Percentiles rank a stretch among this genome's conserved stretches.
These are phyloP conservation scores for Drosophila anomelani DNA, from an alignment of 2,888 invertebrate species.

Conservation along the genomic window DNA sequence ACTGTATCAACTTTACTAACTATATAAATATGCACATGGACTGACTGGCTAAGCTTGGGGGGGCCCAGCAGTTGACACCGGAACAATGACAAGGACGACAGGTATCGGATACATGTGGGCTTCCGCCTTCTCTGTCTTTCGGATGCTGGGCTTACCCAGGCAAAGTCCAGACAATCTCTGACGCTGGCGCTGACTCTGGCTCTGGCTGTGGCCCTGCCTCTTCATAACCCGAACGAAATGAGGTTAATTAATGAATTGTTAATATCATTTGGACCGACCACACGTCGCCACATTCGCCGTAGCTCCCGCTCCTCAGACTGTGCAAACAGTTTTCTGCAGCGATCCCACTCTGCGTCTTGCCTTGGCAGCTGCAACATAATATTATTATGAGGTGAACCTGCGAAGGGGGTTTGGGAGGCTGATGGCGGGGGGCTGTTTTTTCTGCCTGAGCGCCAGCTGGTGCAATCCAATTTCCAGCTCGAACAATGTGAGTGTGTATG, in stretches of 20 bases:
- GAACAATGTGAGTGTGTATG: slow-evolving; percentile 56
- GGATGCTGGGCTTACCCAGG: slow-evolving; percentile 41
- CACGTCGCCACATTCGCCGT: slow-evolving; percentile 70
- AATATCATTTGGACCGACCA: slow-evolving; percentile 78
- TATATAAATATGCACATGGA: slow-evolving; percentile 72
- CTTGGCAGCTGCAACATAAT: slow-evolving; percentile 78
- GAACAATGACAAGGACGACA: slow-evolving; percentile 68
- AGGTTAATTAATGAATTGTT: slow-evolving; percentile 82
- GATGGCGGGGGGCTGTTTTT: slow-evolving; percentile 37
- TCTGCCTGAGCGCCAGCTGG: slow-evolving; percentile 67
- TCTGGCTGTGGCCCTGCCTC: slow-evolving; percentile 38
- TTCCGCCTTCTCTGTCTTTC: slow-evolving; percentile 34
- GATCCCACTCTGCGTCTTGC: slow-evolving; percentile 74
- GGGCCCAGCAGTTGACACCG: slow-evolving; percentile 43
- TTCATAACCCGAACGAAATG: slow-evolving; percentile 73
- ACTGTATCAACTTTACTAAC: slow-evolving; percentile 43
- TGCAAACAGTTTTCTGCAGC: slow-evolving; percentile 69
- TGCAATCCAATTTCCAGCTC: slow-evolving; percentile 74
- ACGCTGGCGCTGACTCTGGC: slow-evolving; percentile 3
- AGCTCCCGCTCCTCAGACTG: slow-evolving; percentile 23
- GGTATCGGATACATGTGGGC: slow-evolving; percentile 14
- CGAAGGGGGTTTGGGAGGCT: slow-evolving; percentile 5
- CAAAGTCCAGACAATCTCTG: slow-evolving; percentile 33
- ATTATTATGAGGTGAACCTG: slow-evolving; percentile 65
- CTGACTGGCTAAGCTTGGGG: slow-evolving; percentile 57